Evolutionary conservation across 1,140 invertebrate genomes (phyloP).

Genomic region (Danaus melanippus): DNA sequence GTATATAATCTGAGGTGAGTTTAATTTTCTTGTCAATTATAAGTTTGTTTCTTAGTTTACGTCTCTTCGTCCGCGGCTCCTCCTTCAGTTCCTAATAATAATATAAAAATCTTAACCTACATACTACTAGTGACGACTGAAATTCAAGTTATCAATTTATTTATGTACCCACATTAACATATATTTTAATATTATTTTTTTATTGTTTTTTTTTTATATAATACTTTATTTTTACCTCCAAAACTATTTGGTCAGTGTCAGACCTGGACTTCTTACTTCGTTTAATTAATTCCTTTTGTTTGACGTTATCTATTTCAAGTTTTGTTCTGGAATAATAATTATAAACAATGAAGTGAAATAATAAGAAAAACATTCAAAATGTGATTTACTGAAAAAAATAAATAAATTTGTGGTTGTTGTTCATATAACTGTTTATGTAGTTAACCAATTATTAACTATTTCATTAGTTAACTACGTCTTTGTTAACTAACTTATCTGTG

Average conservation of each 20-base stretch:
- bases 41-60: constrained; percentile 29
- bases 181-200: background rate
- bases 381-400: too few species aligned
- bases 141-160: too few species aligned
- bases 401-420: too few species aligned
- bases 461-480: too few species aligned
- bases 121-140: too few species aligned
- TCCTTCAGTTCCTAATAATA: constrained; percentile 40
- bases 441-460: too few species aligned
- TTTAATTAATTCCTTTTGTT: too few species aligned
- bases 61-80: constrained; percentile 25
- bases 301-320: too few species aligned
- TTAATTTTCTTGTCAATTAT: constrained; percentile 44
- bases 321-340: too few species aligned
- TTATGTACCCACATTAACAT: constrained; percentile 3
- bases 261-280: constrained; percentile 3
- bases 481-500: constrained; percentile 47
- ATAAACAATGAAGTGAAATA: too few species aligned
- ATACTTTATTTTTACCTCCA: constrained; percentile 25
- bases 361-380: too few species aligned
- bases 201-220: background rate
- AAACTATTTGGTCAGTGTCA: constrained; percentile 19
- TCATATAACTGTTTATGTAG: too few species aligned
- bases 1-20: constrained; percentile 25
- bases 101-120: background rate